phyloP scores from a whole-genome alignment of 2,888 invertebrate genomes.

The Pseudococcus longispinus region DNA sequence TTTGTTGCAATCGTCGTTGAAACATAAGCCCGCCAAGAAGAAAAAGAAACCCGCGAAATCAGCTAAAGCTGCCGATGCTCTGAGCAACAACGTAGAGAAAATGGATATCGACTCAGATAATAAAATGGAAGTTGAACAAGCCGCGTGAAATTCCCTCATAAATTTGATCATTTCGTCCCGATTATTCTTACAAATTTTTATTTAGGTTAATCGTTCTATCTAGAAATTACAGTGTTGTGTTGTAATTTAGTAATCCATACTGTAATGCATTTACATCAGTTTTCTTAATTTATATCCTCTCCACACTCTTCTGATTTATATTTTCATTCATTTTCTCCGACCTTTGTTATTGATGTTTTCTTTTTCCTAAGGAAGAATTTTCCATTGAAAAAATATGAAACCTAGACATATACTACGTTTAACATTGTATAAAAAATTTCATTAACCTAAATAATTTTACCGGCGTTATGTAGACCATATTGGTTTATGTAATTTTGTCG shows the following conservation, averaged over 20 bases:
- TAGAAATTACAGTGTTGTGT: constrained; percentile 1
- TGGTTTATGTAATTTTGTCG: neutral
- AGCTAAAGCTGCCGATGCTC: constrained; percentile 1
- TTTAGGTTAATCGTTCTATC: constrained; percentile 35
- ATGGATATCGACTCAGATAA: constrained; percentile 53
- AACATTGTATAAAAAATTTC: constrained; percentile 23
- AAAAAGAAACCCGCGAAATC: constrained; percentile 44
- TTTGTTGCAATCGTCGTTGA: constrained; percentile 52
- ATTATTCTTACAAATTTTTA: constrained; percentile 41
- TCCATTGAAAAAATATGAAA: neutral
- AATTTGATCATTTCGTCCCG: constrained; percentile 21
- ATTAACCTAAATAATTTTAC: constrained; percentile 31
- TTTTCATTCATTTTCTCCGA: constrained; percentile 30
- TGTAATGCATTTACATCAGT: constrained; percentile 11
- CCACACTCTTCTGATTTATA: neutral
- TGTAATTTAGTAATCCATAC: constrained; percentile 23
- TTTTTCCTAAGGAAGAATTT: constrained; percentile 36
- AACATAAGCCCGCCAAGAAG: constrained; percentile 47
- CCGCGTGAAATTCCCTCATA: constrained; percentile 28
- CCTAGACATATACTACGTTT: neutral
- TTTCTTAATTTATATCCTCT: neutral
- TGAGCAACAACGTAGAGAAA: constrained; percentile 54
- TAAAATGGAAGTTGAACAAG: constrained; percentile 55
- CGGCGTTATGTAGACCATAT: neutral
- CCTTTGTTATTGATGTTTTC: neutral